These are phyloP conservation scores for Psittacula derbiana DNA, from an alignment of 2,797 vertebrate genomes.

Conservation along the genomic window DNA sequence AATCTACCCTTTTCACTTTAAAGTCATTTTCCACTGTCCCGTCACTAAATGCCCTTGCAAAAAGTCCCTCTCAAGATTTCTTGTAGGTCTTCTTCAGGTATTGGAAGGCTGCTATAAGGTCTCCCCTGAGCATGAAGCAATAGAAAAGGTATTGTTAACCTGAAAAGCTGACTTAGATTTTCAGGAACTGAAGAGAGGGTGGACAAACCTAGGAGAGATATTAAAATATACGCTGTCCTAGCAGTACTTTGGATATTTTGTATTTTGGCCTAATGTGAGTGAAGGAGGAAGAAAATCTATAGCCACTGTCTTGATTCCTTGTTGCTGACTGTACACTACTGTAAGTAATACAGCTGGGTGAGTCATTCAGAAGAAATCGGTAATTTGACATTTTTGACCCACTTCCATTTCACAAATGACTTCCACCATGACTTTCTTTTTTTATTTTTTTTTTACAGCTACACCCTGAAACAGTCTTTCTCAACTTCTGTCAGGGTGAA, in stretches of 20 bases:
- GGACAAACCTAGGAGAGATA: background rate
- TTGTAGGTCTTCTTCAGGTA: background rate
- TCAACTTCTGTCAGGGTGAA: slow-evolving; percentile 25
- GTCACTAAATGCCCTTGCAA: background rate
- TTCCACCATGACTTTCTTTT: background rate
- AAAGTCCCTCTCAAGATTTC: background rate
- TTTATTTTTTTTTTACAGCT: background rate
- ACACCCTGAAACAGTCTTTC: background rate
- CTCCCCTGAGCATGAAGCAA: background rate
- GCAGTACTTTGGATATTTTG: background rate
- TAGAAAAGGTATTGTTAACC: background rate
- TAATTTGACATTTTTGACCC: background rate
- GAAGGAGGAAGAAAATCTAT: background rate
- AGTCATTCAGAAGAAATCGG: background rate
- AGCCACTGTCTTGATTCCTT: background rate
- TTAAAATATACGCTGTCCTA: accelerated
- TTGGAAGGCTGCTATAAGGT: background rate
- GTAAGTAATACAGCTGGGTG: background rate
- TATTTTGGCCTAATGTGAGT: background rate
- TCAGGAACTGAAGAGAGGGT: background rate
- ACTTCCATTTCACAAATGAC: background rate
- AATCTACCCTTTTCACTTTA: background rate
- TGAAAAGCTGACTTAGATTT: background rate
- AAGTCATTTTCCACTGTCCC: background rate
- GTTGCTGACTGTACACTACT: background rate